Base-by-base conservation (phyloP, 2,797 vertebrate species). In the Vireo griseus region DNA sequence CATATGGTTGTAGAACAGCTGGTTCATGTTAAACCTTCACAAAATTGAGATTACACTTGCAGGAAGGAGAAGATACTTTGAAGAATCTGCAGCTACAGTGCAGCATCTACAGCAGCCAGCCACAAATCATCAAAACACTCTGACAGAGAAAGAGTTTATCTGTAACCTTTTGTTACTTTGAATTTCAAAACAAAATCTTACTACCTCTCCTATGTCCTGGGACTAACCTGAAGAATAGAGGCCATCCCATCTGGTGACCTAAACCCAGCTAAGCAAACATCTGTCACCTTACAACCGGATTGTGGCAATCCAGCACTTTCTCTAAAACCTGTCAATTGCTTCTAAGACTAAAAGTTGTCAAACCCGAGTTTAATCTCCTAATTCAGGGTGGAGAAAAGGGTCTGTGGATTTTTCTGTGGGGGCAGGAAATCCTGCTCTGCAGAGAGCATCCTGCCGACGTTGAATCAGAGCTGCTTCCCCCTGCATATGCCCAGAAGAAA, bases 21-120 rank as follows among this genome's bases (percentile, higher is more conserved):
- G 87, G 52, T 50, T 88, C 92, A 87, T 48, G 54, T 88, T 82
- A 92, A 95, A 92, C 39, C 76, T 88, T 76, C 10, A 79, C 73
- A 88, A 90, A 91, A 91, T 2, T 76, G 79, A 86, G 83, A 69
- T 88, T 88, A 72, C 63, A 14, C 24, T 72, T 80, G 61, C 10
- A 94, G 31, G 54, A 89, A 94, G 37, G 42, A 86, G 45, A 50
- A 93, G 58, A 84, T 21, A 75, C 45, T 81, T 86, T 59, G 63
- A 88, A 85, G 85, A 75, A 54, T 62, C 65, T 82, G 44, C 54
- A 93, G 35, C 25, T 50, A 87, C 22, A 37, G 7, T 28, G 42
- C 4, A 2, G 54, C 28, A 77, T 69, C 40, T 68, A 21, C 68
- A 35, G 58, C 21, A 79, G 40, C 16, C 25, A 54, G 61, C 10